These are phyloP conservation scores for Hirtodrosophila duncani DNA, from an alignment of 2,888 invertebrate species.

Conservation along the genomic window DNA sequence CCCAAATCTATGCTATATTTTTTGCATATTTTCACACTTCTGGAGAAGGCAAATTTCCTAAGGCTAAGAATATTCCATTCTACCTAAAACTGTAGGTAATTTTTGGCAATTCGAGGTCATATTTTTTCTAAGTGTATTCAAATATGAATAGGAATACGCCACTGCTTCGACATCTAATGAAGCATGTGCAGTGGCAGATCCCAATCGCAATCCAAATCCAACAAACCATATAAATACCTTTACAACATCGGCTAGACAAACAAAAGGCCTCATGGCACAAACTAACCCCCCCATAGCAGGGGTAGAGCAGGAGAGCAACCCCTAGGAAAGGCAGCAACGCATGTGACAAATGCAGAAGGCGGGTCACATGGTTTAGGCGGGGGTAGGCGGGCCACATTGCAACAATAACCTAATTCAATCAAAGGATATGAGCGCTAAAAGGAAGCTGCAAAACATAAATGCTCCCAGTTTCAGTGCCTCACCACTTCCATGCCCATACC, in stretches of 20 bases:
- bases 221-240: constrained; percentile 60
- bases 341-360: constrained; percentile 56
- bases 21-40: too few relatives aligned
- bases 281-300: constrained; percentile 3
- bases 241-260: constrained; percentile 35
- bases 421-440: constrained; percentile 51
- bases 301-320: too few relatives aligned
- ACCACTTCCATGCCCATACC: too few relatives aligned
- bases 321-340: background rate
- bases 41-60: too few relatives aligned
- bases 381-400: constrained; percentile 34
- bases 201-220: constrained; percentile 40
- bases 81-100: too few relatives aligned
- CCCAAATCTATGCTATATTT: too few relatives aligned
- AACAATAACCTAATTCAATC: constrained; percentile 69
- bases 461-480: too few relatives aligned
- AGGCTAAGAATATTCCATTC: too few relatives aligned
- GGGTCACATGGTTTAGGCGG: constrained; percentile 3
- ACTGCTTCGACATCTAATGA: constrained; percentile 57
- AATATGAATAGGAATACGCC: too few relatives aligned
- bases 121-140: too few relatives aligned
- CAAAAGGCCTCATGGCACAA: background rate
- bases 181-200: constrained; percentile 52
- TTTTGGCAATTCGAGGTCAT: too few relatives aligned
- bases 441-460: constrained; percentile 33